Evolutionary conservation across 2,888 invertebrate genomes (phyloP), one percentile per base, ranked within the genome.

Genomic region (Formica aserva): DNA sequence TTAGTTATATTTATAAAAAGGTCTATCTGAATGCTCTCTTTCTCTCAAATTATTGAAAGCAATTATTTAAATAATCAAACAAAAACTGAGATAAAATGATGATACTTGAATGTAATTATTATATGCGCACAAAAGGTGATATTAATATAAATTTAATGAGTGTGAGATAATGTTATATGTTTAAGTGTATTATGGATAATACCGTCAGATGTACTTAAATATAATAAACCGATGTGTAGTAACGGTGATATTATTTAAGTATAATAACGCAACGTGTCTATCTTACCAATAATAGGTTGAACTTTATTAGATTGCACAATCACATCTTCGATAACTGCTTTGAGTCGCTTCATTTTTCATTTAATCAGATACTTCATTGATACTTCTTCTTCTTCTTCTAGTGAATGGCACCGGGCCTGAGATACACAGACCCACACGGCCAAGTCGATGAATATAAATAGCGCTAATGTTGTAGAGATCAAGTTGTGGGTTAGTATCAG

Each of bases 261-360:
- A 60, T n/a, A 76, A 52, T n/a, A 75, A 65, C 3, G 4, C 9
- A 2, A 3, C 11, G 5, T 45, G 6, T 72, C 35, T 80, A 62
- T 41, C 84, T 86, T 87, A 94, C 94, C 94, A 76, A 94, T 92
- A 52, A 94, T 93, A 1, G 94, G 94, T 84, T 94, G 94, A 77
- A 94, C 91, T 86, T 92, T 93, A 1, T 87, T 83, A 0, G 93
- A 91, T 15, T 93, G 78, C n/a, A 92, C 88, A 26, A 92, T 83
- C 22, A 94, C 93, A 18, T 93, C 92, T 29, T 93, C 93, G 13
- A 94, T 93, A 41, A 92, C 83, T 0, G 89, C 93, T 81, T 93
- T 89, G 1, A 92, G 85, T 62, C 75, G 80, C 63, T 89, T 91
- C 93, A 94, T 93, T 66, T 81, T 86, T n/a, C 3, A 48, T 41